Evolutionary conservation across 2,797 vertebrate genomes (phyloP).

Genomic region (Ibycter americanus): DNA sequence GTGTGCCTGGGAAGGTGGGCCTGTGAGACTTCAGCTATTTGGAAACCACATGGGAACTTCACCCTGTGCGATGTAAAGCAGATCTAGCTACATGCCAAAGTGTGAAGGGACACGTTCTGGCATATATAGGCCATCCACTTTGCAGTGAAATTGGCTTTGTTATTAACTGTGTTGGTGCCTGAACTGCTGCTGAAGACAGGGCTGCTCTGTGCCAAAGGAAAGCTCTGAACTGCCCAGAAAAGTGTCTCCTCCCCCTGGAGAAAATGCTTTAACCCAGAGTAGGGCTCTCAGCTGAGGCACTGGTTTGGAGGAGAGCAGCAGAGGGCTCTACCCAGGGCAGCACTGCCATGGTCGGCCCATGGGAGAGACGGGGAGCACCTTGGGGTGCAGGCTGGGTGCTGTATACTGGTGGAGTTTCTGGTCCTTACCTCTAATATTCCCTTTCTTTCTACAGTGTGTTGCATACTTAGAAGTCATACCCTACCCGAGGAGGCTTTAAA

Average conservation of each 20-base stretch:
- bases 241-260: not conserved
- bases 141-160: not conserved
- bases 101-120: not conserved
- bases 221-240: not conserved
- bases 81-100: not conserved
- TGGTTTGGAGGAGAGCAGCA: not conserved
- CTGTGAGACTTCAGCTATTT: fast-evolving
- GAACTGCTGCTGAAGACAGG: not conserved
- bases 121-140: not conserved
- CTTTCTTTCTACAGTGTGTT: slow-evolving; percentile 16
- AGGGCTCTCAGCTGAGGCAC: not conserved
- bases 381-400: fast-evolving
- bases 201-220: not conserved
- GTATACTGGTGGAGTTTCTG: not conserved
- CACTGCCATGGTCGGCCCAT: fast-evolving
- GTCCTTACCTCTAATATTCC: not conserved
- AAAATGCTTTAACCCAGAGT: not conserved
- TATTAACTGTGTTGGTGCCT: not conserved
- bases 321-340: not conserved
- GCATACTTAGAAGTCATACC: slow-evolving; percentile 28
- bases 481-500: not conserved
- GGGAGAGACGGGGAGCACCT: not conserved
- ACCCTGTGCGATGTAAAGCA: not conserved
- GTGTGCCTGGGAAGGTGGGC: not conserved
- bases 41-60: not conserved